These are phyloP conservation scores for Drosophila malerkotliana DNA, from an alignment of 1,140 invertebrate species.

Conservation along the genomic window DNA sequence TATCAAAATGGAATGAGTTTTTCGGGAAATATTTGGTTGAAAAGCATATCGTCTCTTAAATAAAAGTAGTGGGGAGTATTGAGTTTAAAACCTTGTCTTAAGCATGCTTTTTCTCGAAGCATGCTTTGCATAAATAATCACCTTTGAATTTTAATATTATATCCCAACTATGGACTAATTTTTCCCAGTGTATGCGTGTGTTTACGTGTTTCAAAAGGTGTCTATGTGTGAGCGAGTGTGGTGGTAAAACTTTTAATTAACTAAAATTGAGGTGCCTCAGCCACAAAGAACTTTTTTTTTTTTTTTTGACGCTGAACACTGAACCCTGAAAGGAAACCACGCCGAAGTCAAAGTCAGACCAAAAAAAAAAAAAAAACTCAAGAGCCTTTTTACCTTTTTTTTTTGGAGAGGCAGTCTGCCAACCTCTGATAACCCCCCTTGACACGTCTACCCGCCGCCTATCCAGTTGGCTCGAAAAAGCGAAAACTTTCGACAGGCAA, in stretches of 20 bases:
- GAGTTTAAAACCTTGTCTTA: too few relatives aligned
- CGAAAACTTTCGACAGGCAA: conserved; percentile 54
- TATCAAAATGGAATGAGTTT: too few relatives aligned
- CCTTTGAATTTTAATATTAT: too few relatives aligned
- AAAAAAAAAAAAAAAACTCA: conserved; percentile 27
- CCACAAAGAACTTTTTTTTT: conserved; percentile 41
- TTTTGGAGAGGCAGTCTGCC: neutral
- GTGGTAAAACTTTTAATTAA: conserved; percentile 65
- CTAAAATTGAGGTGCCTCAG: conserved; percentile 57
- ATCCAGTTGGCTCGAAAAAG: conserved; percentile 13
- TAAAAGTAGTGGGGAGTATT: too few relatives aligned
- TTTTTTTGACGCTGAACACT: conserved; percentile 9
- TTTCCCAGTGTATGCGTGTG: neutral
- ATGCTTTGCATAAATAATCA: too few relatives aligned
- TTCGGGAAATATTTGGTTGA: too few relatives aligned
- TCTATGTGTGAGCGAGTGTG: conserved; percentile 15
- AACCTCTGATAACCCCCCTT: neutral
- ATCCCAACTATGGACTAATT: neutral
- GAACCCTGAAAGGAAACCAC: conserved; percentile 16
- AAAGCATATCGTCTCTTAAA: too few relatives aligned
- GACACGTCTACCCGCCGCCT: neutral
- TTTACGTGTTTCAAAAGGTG: neutral
- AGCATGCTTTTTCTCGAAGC: too few relatives aligned
- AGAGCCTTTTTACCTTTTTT: conserved; percentile 27
- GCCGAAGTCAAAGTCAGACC: conserved; percentile 23